Percentiles rank a stretch among this genome's conserved stretches.
Evolutionary conservation across 92 coral and sea anemone genomes (phyloP).

Genomic region (Siderastrea siderea): DNA sequence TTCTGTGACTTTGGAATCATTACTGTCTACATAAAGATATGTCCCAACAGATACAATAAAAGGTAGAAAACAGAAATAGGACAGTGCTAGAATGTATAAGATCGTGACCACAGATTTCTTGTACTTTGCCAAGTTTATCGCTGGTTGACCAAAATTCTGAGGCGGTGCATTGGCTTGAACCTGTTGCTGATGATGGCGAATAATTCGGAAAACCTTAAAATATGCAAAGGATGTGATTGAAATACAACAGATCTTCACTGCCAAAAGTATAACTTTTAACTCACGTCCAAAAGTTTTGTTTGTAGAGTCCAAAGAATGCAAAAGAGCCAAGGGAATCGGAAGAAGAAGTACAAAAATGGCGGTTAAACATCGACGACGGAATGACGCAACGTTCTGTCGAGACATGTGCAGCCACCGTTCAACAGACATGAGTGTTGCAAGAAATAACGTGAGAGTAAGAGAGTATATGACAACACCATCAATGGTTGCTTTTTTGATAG

Average conservation of each 20-base stretch:
- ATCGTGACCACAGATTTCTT: background rate
- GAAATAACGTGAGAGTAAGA: background rate
- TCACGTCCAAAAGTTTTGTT: background rate
- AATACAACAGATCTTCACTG: background rate
- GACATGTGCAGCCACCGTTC: constrained; percentile 38
- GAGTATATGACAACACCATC: background rate
- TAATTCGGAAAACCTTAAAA: background rate
- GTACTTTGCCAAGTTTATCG: too few species aligned
- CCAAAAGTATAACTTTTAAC: background rate
- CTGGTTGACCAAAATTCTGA: too few species aligned
- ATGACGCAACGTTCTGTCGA: background rate
- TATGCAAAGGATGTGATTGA: background rate
- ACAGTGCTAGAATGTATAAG: background rate
- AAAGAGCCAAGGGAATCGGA: background rate
- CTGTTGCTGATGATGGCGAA: too few species aligned
- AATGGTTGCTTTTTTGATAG: too few species aligned
- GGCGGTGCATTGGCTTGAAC: too few species aligned
- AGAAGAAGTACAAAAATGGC: background rate
- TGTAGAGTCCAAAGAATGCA: background rate
- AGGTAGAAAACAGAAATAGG: background rate
- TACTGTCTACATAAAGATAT: background rate
- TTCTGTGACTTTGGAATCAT: too few species aligned
- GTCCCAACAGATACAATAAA: too few species aligned
- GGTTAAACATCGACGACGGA: background rate
- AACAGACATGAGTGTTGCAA: constrained; percentile 1